phyloP scores from a whole-genome alignment of 1,140 invertebrate genomes.

The Yoshiicerus persimilis region DNA sequence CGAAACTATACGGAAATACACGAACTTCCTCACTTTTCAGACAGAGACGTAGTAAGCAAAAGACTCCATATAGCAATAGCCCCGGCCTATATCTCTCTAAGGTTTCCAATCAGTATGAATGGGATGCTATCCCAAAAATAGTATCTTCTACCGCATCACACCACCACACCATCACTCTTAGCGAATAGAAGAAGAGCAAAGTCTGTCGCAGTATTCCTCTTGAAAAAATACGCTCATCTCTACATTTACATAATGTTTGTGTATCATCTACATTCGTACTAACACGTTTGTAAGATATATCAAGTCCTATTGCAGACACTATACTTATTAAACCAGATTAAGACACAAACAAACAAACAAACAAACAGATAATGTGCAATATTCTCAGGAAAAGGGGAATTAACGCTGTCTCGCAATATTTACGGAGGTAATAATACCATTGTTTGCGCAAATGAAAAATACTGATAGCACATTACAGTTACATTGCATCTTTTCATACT shows the following conservation, averaged over 20 bases:
- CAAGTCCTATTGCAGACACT: background rate
- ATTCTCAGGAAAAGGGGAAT: background rate
- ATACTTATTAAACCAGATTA: background rate
- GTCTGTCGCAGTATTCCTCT: background rate
- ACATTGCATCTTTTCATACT: too few relatives aligned
- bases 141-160: background rate
- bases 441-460: too few relatives aligned
- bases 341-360: background rate
- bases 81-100: background rate
- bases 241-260: background rate
- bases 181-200: background rate
- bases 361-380: background rate
- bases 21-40: too few relatives aligned
- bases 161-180: background rate
- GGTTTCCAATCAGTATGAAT: background rate
- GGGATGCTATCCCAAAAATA: background rate
- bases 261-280: too few relatives aligned
- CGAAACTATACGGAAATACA: background rate
- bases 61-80: background rate
- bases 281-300: background rate
- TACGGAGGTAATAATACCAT: too few relatives aligned
- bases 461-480: too few relatives aligned
- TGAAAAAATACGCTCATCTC: background rate
- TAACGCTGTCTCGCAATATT: background rate
- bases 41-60: background rate